Evolutionary conservation across 2,888 invertebrate genomes (phyloP), one percentile per base, ranked within the genome.

Genomic region (Ophion costatus): DNA sequence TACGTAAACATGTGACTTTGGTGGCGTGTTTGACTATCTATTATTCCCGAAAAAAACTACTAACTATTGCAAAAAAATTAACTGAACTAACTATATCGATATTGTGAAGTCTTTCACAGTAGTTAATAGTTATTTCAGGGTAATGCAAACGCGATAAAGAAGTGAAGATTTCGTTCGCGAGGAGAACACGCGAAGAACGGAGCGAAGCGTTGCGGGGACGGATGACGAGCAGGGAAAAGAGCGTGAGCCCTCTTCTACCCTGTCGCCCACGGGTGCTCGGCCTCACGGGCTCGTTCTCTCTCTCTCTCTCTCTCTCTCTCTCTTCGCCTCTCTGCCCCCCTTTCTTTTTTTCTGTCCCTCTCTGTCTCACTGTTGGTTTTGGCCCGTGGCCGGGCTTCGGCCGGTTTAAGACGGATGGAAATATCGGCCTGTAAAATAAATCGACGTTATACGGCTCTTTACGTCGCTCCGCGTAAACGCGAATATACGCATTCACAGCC

Each of bases 341-440:
- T 14, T 14, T 2, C 51, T 5, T 17, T 1, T 0, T 5, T 45
- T 82, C 82, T 82, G 61, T 77, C 71, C 10, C 69, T 86, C 83
- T 77, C 51, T 70, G 67, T 80, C 76, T 63, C 51, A n/a, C 71
- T 92, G 92, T 93, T 93, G 92, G 91, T 90, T 91, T 93, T 93
- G 93, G 93, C 93, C 90, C 88, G 89, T 84, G 88, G 90, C 90
- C 90, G 87, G 70, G 76, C 59, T 84, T 83, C 78, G 69, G 77
- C 69, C 80, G 64, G 89, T 88, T 91, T 90, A 89, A 91, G 89
- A 91, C 90, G 92, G 93, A 93, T 93, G 92, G 92, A 93, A 93
- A 93, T 93, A 93, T 93, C 93, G 93, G 92, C 90, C 91, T 93
- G 92, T 92, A 92, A 93, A 93, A 93, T 93, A 93, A 93, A 92